phyloP scores from a whole-genome alignment of 2,888 invertebrate species.

The Apantesis nais region DNA sequence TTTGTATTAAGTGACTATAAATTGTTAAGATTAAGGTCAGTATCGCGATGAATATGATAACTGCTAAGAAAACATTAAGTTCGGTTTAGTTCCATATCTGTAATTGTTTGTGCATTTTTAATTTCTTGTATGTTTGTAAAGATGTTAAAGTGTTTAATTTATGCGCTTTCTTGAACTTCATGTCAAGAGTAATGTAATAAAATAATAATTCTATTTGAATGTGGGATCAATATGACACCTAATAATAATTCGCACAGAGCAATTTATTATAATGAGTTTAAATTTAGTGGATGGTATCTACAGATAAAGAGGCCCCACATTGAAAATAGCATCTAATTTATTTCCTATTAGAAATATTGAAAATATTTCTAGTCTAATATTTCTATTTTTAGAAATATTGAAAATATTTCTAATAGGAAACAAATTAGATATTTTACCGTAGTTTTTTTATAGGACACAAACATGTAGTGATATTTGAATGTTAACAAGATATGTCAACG shows the following conservation, averaged over 20 bases:
- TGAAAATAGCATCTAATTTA: no score
- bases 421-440: no score
- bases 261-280: not conserved
- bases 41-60: constrained; percentile 79
- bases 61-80: constrained; percentile 63
- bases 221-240: not conserved
- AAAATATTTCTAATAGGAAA: no score
- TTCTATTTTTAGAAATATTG: no score
- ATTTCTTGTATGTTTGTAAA: not conserved
- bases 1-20: constrained; percentile 78
- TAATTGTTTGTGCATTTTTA: constrained; percentile 36
- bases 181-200: not conserved
- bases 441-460: no score
- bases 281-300: not conserved
- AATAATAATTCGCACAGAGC: not conserved
- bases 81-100: constrained; percentile 40
- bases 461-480: no score
- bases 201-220: not conserved
- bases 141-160: not conserved
- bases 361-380: no score
- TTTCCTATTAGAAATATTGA: no score
- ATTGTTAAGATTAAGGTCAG: constrained; percentile 82
- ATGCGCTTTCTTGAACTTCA: not conserved
- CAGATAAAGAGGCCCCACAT: not conserved
- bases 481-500: no score